Evolutionary conservation across 2,113 vertebrate species (phyloP), one percentile per base, ranked within the genome.

Genomic region (Percopsis transmontana): DNA sequence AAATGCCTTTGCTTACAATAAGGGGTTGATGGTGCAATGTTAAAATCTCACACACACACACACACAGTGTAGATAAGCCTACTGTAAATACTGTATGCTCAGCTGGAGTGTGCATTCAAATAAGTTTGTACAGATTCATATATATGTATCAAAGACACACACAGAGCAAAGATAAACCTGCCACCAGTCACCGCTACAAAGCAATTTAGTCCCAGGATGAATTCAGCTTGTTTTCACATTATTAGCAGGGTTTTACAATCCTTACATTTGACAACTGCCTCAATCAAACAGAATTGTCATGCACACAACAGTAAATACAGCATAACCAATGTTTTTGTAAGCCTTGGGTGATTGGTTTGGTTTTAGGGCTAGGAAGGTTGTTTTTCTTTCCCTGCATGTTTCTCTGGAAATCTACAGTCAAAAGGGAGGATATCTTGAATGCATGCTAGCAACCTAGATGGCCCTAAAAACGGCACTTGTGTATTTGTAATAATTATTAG

Each of bases 201-300:
- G 74, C 18, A 64, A 72, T 68, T 45, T 58, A 1, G 0, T 71
- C n/a, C 44, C 38, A 64, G 27, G 51, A 74, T 69, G 72, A 42
- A 54, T 11, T 68, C 58, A 27, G 66, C 45, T 63, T 59, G 54
- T 50, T 6, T 62, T 55, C 42, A 66, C 55, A 57, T 65, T 58
- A 33, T 58, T 66, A 63, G 45, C 13, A 0, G 41, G 58, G 50
- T 23, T 76, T 74, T 71, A 57, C 68, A 55, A 14, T 2, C 40
- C 54, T 75, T 44, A 9, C 57, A 68, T 80, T 16, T 74, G 72
- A 74, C 77, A 74, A 51, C 72, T 58, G 60, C 68, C 19, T 51
- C 48, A 18, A 11, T 51, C 48, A 51, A 11, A 59, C 63, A 66
- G 54, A 38, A 10, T 70, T 76, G 58, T 72, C 77, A 81, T 50